Evolutionary conservation across 2,888 invertebrate species (phyloP), one percentile per base, ranked within the genome.

Genomic region (Agrochola lota): DNA sequence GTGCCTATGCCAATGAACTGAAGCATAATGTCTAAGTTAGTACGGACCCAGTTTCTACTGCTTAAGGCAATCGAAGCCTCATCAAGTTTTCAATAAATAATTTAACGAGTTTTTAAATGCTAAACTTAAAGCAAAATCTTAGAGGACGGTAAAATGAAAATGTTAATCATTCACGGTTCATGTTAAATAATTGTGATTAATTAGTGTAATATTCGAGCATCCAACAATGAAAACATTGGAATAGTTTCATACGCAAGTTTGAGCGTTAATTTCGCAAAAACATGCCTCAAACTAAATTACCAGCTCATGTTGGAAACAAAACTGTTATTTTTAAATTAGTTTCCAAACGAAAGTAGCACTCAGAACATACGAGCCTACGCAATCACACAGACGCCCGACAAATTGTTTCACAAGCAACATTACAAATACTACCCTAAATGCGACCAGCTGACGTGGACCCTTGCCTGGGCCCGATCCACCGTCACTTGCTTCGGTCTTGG

Each of bases 381-480:
- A 83, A 86, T 84, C 87, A 83, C 87, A 86, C 89, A 86, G 86
- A 87, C 87, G 82, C 90, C 86, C 84, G 90, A 93, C 94, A 93
- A 95, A 95, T 95, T 94, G 95, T 94, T 95, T 92, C 92, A 92
- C 92, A 90, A 92, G 93, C 91, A 88, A 91, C 93, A 93, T 94
- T 93, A 93, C 94, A 91, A 88, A 87, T 81, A 88, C 84, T 91
- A 92, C 94, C 94, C 93, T 91, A 89, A 91, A 95, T 93, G 94
- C 91, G 93, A 84, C 95, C 95, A 92, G 77, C 49, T 9, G 59
- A 35, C 77, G 49, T 43, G 69, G 93, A 90, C 71, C 92, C 83
- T 73, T 76, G 66, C 63, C 26, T 23, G 35, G 23, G 43, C 40
- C 30, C 35, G 35, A 30, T 30, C 59, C 9, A 0, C 40, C 55